Evolutionary conservation across 2,888 invertebrate genomes (phyloP).

Genomic region (Galeruca laticollis): DNA sequence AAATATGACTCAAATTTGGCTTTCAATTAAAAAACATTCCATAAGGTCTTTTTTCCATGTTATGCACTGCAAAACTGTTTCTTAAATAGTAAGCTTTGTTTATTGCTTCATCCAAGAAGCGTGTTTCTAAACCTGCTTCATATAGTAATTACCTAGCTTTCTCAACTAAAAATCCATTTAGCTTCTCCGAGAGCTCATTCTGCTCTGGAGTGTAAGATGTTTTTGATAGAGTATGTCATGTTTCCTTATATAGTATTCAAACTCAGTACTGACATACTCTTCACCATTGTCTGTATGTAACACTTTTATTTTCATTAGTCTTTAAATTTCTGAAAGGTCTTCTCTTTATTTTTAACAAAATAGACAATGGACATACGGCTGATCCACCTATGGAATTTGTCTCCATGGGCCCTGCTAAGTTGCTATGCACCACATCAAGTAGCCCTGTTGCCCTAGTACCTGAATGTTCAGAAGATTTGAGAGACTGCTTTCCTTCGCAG

Average conservation of each 20-base stretch:
- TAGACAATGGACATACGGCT: too few relatives aligned
- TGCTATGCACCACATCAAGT: too few relatives aligned
- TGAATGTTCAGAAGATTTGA: too few relatives aligned
- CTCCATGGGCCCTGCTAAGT: too few relatives aligned
- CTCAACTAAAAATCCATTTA: slow-evolving; percentile 52
- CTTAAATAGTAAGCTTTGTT: slow-evolving; percentile 46
- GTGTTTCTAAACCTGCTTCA: slow-evolving; percentile 44
- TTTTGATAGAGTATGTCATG: slow-evolving; percentile 56
- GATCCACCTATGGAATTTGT: too few relatives aligned
- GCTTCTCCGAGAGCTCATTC: slow-evolving; percentile 52
- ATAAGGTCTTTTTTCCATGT: slow-evolving; percentile 23
- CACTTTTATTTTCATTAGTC: too few relatives aligned
- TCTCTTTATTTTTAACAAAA: too few relatives aligned
- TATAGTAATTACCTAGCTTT: slow-evolving; percentile 49
- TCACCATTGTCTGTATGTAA: too few relatives aligned
- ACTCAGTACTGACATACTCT: too few relatives aligned
- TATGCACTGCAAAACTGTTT: slow-evolving; percentile 39
- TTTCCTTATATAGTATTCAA: slow-evolving; percentile 32
- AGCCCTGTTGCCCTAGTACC: too few relatives aligned
- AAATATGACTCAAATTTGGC: slow-evolving; percentile 36
- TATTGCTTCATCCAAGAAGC: slow-evolving; percentile 49
- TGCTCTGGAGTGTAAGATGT: slow-evolving; percentile 52
- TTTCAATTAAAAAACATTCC: slow-evolving; percentile 33
- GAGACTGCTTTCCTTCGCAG: too few relatives aligned
- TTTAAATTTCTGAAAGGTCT: too few relatives aligned